Base-by-base conservation (phyloP, 2,113 vertebrate species). In the Poeciliopsis retropinna region DNA sequence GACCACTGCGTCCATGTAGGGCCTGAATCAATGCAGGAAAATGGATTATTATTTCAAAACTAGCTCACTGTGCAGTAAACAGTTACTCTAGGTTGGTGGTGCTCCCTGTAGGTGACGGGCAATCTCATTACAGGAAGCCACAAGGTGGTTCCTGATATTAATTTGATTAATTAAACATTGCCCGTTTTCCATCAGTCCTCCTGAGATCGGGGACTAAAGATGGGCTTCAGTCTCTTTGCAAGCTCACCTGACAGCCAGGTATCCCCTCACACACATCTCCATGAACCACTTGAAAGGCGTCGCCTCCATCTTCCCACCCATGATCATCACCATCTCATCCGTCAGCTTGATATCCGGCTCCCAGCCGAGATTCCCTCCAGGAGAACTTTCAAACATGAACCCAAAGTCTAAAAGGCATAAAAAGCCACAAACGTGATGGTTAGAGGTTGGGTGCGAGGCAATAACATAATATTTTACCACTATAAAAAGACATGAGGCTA, bases 221-320 rank as follows among this genome's bases (percentile, higher is more conserved):
- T 57, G 51, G 25, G 25, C 51, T 57, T 57, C 5, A 10, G 25
- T 3, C 11, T 4, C 29, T 41, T 12, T 5, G 27, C 37, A 14
- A 1, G 70, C 94, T 93, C 85, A 99, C 98, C 98, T 95, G 83
- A 99, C 97, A 0, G 98, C 97, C 90, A 99, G 92, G 87, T 98
- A 99, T 54, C 98, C 98, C 19, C 96, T 95, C 85, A 99, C 97
- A 66, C 97, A 99, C 98, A 99, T 99, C 93, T 99, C 98, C 97
- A 99, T 99, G 91, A 99, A 99, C 98, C 98, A 99, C 68, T 97
- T 98, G 92, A 99, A 99, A 0, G 98, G 98, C 0, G 98, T 99
- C n/a, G 98, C 98, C 89, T 99, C 98, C 97, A 99, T 99, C 86
- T 99, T 99, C 27, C 97, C 97, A 1, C 98, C 98, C 98, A 99